Evolutionary conservation across 2,888 invertebrate genomes (phyloP).

Genomic region (Tridacna gigas): DNA sequence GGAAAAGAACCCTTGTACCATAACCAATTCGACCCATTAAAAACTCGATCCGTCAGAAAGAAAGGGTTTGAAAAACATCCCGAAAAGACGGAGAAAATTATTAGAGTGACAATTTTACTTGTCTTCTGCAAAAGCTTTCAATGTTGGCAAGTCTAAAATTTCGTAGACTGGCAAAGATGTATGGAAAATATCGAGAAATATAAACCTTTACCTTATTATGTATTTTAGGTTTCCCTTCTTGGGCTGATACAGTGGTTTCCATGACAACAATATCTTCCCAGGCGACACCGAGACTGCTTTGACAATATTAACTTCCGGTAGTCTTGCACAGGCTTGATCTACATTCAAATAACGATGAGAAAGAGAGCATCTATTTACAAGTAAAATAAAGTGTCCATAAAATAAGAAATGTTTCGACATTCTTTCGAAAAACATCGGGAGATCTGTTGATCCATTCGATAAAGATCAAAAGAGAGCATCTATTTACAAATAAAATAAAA

Average conservation of each 20-base stretch:
- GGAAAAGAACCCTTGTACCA: too few species aligned
- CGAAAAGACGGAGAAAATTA: too few species aligned
- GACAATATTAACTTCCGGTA: constrained; percentile 13
- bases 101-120: too few species aligned
- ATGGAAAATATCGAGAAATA: too few species aligned
- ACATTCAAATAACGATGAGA: background rate
- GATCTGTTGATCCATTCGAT: background rate
- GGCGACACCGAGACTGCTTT: constrained; percentile 6
- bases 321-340: constrained; percentile 2
- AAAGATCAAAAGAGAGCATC: background rate
- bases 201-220: constrained; percentile 14
- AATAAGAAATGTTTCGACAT: background rate
- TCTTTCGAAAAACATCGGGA: background rate
- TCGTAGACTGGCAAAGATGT: too few species aligned
- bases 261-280: constrained; percentile 24
- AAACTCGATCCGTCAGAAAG: too few species aligned
- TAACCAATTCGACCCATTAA: too few species aligned
- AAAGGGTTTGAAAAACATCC: too few species aligned
- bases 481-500: background rate
- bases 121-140: too few species aligned
- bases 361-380: background rate
- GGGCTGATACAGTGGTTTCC: constrained; percentile 13
- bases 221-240: constrained; percentile 27
- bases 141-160: too few species aligned
- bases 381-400: background rate